Evolutionary conservation across 2,113 vertebrate genomes (phyloP).

Genomic region (Anseranas semipalmata): DNA sequence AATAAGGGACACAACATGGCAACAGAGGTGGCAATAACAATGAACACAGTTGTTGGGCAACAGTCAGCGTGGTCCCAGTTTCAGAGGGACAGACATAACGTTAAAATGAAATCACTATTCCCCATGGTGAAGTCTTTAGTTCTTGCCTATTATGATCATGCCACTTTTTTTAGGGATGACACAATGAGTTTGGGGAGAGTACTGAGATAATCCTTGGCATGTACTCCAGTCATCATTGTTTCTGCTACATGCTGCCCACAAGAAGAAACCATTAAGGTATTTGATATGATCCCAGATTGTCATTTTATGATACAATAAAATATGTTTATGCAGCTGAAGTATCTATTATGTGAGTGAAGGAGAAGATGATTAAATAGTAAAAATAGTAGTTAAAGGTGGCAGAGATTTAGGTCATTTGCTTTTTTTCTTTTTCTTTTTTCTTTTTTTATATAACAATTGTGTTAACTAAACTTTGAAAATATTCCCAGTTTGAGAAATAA

Average conservation of each 20-base stretch:
- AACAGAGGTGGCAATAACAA: neutral
- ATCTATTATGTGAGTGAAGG: neutral
- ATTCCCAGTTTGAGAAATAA: neutral
- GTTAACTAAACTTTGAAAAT: neutral
- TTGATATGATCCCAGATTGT: neutral
- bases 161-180: neutral
- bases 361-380: neutral
- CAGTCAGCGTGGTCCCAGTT: neutral
- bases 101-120: neutral
- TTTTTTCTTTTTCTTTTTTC: neutral
- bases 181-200: neutral
- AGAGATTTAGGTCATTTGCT: neutral
- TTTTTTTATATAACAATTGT: neutral
- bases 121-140: neutral
- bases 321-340: neutral
- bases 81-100: neutral
- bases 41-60: neutral
- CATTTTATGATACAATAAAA: neutral
- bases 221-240: neutral
- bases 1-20: neutral
- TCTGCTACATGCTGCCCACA: neutral
- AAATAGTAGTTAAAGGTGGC: neutral
- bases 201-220: neutral
- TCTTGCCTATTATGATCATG: neutral
- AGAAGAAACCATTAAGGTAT: neutral